Percentiles rank a stretch among this genome's conserved stretches.
These are phyloP conservation scores for Benthochromis sp. DNA, from an alignment of 2,113 vertebrate genomes.

Conservation along the genomic window DNA sequence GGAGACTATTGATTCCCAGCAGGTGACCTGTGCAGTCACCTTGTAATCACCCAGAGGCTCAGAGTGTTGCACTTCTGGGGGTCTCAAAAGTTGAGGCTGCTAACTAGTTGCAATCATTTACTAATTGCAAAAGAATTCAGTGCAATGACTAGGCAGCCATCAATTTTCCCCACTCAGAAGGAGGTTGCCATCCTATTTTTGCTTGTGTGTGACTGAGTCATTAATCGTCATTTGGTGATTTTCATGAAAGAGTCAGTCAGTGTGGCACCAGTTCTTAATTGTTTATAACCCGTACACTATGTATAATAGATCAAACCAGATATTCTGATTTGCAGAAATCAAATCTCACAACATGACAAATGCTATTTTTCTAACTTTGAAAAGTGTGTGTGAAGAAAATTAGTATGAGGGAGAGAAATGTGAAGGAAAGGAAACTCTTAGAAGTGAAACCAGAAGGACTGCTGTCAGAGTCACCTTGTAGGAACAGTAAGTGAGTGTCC, in stretches of 20 bases:
- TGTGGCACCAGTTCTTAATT: neutral
- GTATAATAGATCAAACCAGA: neutral
- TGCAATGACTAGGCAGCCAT: neutral
- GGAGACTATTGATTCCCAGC: neutral
- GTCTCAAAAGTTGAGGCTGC: neutral
- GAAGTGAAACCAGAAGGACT: neutral
- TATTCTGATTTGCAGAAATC: neutral
- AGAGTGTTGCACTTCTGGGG: neutral
- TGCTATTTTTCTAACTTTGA: neutral
- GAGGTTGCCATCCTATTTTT: neutral
- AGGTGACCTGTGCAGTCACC: neutral
- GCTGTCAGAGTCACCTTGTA: conserved; percentile 64
- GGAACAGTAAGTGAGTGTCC: conserved; percentile 13
- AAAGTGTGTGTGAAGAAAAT: neutral
- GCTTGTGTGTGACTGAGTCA: neutral
- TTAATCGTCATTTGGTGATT: neutral
- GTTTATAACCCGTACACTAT: neutral
- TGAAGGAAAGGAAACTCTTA: neutral
- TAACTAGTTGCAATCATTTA: neutral
- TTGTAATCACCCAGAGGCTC: neutral
- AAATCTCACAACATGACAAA: neutral
- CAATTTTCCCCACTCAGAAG: neutral
- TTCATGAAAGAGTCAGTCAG: neutral
- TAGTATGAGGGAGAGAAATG: neutral
- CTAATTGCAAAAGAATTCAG: neutral